Base-by-base conservation (phyloP, 2,888 invertebrate genomes). In the Meteorus colon region DNA sequence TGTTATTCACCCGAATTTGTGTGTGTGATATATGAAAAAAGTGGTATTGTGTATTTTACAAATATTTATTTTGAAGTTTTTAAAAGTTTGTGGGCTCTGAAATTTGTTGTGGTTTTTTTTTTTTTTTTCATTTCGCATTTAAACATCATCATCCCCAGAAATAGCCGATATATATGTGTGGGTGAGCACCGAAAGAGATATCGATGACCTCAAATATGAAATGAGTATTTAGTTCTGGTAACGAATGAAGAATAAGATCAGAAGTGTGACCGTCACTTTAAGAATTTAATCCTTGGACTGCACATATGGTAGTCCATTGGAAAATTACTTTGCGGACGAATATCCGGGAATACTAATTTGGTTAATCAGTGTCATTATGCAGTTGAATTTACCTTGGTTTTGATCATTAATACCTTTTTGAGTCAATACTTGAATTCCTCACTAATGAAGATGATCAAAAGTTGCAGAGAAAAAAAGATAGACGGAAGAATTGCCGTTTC, bases 101-200 rank as follows among this genome's bases (percentile, higher is more conserved):
- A 34, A 34, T 34, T 34, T 24, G 24, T 8, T 34, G 8, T 34
- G 4, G 4, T 63, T 51, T 66, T 10, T 70, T 34, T 10, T 27
- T 55, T 31, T 65, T 67, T 67, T 29, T 59, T 66, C 62, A 62
- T 60, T 66, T 71, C 74, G 62, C 69, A 74, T 80, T 81, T 81
- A 67, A 72, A 75, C 83, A 83, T 86, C 86, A 88, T 88, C 87
- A 86, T 86, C 86, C 86, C 87, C 86, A 85, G 86, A 88, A 88
- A 88, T 88, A 88, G 87, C 81, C 75, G 79, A 81, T 81, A 83
- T 71, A 83, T 80, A 83, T 81, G 82, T 85, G 84, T 81, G 82
- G 85, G 84, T 83, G 83, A 83, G 85, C 71, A 78, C 77, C 70
- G 72, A 65, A 55, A 66, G 71, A 41, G 76, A 73, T 68, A 75